Base-by-base conservation (phyloP, 1,140 invertebrate genomes). In the Zaprionus tsacasi region DNA sequence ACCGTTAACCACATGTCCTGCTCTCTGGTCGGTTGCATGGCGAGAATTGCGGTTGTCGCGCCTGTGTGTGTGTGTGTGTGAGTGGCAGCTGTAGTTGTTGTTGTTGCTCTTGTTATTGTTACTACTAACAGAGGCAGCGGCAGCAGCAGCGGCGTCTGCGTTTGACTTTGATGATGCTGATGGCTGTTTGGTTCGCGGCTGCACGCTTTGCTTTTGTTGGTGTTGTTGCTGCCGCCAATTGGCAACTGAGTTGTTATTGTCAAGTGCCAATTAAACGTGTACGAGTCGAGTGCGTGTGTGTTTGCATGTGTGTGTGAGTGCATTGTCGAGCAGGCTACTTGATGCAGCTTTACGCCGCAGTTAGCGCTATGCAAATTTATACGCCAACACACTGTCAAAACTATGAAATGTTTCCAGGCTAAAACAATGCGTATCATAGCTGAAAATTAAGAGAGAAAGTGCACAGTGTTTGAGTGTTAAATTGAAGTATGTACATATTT, bases 101-200 rank as follows among this genome's bases (percentile, higher is more conserved):
- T 30, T 66, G 56, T 43, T 35, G 36, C 27, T 30, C 15, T 13
- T 15, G n/a, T 38, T 50, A 21, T 54, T 58, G 15, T 13, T 43
- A 33, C 11, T 48, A 27, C 7, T 21, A n/a, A n/a, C n/a, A n/a
- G n/a, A n/a, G n/a, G n/a, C n/a, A n/a, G n/a, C n/a, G 38, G 35
- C 43, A 52, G 43, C 30, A 43, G 7, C 27, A 25, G 35, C 56
- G 38, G 43, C 30, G 65, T 21, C 70, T 70, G 68, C 68, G 10
- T 65, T 76, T 76, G 74, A 66, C 69, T 76, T 72, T 76, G 69
- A 76, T 76, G 68, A 59, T 76, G 69, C 65, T n/a, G 15, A 15
- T 65, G 69, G 56, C 69, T 60, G 52, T 72, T 72, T 66, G 60
- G 74, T 67, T 71, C 43, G 68, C 56, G 61, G 57, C 69, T 60